phyloP scores from a whole-genome alignment of 2,888 invertebrate genomes.

The Micoletzkya japonica region DNA sequence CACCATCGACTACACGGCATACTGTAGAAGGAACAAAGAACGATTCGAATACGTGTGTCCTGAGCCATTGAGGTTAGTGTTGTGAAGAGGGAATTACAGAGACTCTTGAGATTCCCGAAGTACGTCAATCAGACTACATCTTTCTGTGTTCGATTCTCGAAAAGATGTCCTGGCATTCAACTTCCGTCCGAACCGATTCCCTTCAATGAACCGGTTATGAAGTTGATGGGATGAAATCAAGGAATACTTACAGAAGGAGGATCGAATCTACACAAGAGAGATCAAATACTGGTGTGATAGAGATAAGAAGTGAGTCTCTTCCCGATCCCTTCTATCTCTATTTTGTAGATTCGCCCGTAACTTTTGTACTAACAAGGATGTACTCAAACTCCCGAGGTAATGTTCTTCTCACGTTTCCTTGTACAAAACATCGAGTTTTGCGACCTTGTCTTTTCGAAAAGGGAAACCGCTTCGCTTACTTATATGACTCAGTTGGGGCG shows the following conservation, averaged over 20 bases:
- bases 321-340: no score
- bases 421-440: no score
- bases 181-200: conserved; percentile 19
- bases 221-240: neutral
- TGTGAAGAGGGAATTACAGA: neutral
- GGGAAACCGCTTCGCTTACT: no score
- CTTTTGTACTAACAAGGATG: conserved; percentile 12
- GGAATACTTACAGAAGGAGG: neutral
- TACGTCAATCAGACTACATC: conserved; percentile 13
- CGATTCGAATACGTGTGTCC: conserved; percentile 28
- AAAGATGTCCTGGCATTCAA: conserved; percentile 18
- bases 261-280: conserved; percentile 17
- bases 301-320: neutral
- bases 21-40: conserved; percentile 11
- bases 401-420: no score
- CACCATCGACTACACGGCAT: conserved; percentile 18
- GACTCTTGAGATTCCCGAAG: conserved; percentile 12
- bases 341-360: conserved; percentile 8
- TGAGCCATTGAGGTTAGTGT: conserved; percentile 18
- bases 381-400: conserved; percentile 23
- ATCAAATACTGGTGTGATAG: conserved; percentile 5
- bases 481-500: no score
- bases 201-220: conserved; percentile 11
- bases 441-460: no score
- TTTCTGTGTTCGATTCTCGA: conserved; percentile 23